Evolutionary conservation across 2,797 vertebrate species (phyloP).

Genomic region (Molossus alvarezi): DNA sequence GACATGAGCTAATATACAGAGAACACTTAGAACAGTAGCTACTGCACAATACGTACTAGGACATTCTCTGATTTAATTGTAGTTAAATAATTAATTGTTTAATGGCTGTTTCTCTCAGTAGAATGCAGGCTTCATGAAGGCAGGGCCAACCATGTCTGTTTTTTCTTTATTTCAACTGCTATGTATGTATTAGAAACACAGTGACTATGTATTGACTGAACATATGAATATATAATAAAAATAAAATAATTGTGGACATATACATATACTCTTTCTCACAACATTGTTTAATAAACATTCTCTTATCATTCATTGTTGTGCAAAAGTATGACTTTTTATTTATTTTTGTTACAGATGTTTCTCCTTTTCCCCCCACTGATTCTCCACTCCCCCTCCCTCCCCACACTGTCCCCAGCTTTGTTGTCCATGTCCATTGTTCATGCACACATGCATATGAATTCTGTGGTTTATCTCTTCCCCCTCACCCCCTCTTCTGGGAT

Average conservation of each 20-base stretch:
- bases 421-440: too few relatives aligned
- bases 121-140: slow-evolving; percentile 25
- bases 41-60: background rate
- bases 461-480: too few relatives aligned
- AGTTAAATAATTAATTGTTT: background rate
- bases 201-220: background rate
- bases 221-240: background rate
- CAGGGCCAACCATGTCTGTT: background rate
- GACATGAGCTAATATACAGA: background rate
- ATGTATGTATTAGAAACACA: background rate
- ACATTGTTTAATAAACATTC: background rate
- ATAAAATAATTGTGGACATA: background rate
- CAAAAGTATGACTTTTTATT: background rate
- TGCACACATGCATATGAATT: too few relatives aligned
- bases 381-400: too few relatives aligned
- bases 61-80: background rate
- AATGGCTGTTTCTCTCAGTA: background rate
- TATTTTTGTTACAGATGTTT: too few relatives aligned
- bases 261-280: slow-evolving; percentile 16
- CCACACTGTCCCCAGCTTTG: too few relatives aligned
- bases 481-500: too few relatives aligned
- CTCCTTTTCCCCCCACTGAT: too few relatives aligned
- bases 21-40: background rate
- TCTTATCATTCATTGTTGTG: background rate
- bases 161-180: background rate